phyloP scores from a whole-genome alignment of 2,113 vertebrate species.

The Galeopterus variegatus region DNA sequence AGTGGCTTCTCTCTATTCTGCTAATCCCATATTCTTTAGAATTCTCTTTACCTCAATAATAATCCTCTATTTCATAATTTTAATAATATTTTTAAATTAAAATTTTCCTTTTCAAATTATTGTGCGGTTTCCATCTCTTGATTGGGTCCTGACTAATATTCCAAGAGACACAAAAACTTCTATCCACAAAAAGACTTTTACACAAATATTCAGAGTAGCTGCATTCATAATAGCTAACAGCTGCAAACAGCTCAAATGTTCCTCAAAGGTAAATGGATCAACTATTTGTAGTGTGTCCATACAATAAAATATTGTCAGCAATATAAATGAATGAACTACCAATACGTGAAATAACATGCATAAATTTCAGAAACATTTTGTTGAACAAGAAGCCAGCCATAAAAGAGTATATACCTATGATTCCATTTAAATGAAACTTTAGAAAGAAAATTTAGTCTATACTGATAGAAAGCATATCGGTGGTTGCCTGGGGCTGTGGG shows the following conservation, averaged over 20 bases:
- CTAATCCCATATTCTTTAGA: background rate
- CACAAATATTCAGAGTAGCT: background rate
- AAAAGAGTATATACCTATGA: background rate
- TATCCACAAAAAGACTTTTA: background rate
- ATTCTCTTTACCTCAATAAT: conserved; percentile 15
- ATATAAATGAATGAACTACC: background rate
- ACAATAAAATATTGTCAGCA: background rate
- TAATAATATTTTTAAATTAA: background rate
- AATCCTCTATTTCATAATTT: background rate
- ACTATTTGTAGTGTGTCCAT: background rate
- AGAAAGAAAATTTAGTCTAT: background rate
- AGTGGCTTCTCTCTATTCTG: background rate
- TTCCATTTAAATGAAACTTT: background rate
- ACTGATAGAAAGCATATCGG: background rate
- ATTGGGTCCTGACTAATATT: background rate
- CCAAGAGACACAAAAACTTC: background rate
- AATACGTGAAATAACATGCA: background rate
- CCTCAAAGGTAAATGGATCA: background rate
- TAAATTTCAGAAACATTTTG: conserved; percentile 24
- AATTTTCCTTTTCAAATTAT: background rate
- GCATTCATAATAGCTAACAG: background rate
- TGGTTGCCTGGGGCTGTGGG: background rate
- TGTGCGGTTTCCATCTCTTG: background rate
- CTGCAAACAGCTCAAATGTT: conserved; percentile 9
- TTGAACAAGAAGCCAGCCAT: background rate